Percentiles rank a stretch among this genome's conserved stretches.
Conservation (phyloP, 2,888 invertebrate species). For the Bruchidius siliquastri region DNA sequence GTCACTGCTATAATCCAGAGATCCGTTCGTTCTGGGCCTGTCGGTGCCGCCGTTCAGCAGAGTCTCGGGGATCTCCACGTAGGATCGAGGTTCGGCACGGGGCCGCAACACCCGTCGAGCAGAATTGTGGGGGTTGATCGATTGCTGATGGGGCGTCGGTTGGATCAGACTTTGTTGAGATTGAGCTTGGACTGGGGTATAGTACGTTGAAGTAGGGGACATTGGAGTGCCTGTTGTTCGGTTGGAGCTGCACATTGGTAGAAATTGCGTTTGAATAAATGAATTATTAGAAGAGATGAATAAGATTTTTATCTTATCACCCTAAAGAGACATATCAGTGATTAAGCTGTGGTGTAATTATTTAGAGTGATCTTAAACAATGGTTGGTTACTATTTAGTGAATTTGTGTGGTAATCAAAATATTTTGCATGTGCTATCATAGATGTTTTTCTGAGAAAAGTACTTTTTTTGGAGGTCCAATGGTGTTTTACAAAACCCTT, state of each 20-base stretch:
- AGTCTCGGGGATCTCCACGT: conserved; percentile 71
- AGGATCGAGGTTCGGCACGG: conserved; percentile 76
- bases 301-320: too few relatives aligned
- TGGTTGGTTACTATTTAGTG: too few relatives aligned
- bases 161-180: conserved; percentile 10
- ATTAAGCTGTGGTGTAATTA: too few relatives aligned
- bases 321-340: too few relatives aligned
- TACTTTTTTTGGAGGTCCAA: too few relatives aligned
- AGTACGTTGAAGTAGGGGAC: not conserved
- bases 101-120: conserved; percentile 71
- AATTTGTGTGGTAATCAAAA: too few relatives aligned
- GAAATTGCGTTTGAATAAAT: not conserved
- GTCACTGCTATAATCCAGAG: conserved; percentile 51
- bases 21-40: conserved; percentile 44
- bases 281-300: too few relatives aligned
- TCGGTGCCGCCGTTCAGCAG: conserved; percentile 29
- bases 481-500: too few relatives aligned
- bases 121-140: conserved; percentile 12
- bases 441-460: too few relatives aligned
- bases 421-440: too few relatives aligned
- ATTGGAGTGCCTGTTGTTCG: conserved; percentile 5
- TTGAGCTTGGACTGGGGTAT: not conserved
- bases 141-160: conserved; percentile 17
- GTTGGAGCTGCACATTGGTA: conserved; percentile 7
- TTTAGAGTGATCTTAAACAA: too few relatives aligned